Percentiles rank a stretch among this genome's conserved stretches.
Evolutionary conservation across 2,113 vertebrate species (phyloP).

Genomic region (Abramis brama): DNA sequence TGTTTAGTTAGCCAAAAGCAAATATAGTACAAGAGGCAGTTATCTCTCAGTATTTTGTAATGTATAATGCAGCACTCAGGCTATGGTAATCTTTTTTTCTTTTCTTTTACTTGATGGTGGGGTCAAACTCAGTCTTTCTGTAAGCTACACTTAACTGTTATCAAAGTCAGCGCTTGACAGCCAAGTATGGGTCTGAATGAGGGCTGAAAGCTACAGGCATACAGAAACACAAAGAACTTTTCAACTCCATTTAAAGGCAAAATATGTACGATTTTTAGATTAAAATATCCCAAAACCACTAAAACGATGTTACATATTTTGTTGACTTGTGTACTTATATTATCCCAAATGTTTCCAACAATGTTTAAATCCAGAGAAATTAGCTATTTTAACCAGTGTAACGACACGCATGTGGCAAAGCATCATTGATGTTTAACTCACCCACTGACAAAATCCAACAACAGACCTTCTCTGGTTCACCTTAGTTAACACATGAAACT

Average conservation of each 20-base stretch:
- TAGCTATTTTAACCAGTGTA: too few species aligned
- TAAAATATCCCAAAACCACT: too few species aligned
- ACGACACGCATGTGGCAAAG: too few species aligned
- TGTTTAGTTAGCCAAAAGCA: slow-evolving; percentile 28
- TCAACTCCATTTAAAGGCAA: slow-evolving; percentile 12
- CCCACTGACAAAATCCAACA: neutral
- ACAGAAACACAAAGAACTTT: neutral
- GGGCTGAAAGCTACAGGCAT: neutral
- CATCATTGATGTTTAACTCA: too few species aligned
- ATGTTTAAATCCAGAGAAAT: too few species aligned
- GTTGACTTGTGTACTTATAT: too few species aligned
- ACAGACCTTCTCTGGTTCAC: neutral
- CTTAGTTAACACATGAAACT: neutral
- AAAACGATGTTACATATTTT: too few species aligned
- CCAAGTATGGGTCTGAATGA: slow-evolving; percentile 19
- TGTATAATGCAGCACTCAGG: neutral
- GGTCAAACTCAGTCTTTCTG: neutral
- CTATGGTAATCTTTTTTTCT: neutral
- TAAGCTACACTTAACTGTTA: slow-evolving; percentile 10
- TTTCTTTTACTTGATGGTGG: slow-evolving; percentile 17
- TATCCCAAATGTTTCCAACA: too few species aligned
- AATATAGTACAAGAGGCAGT: slow-evolving; percentile 8
- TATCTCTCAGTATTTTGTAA: slow-evolving; percentile 1
- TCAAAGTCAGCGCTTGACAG: slow-evolving; percentile 24
- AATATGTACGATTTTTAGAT: too few species aligned